Evolutionary conservation across 2,113 vertebrate genomes (phyloP).

Genomic region (Caranx melampygus): DNA sequence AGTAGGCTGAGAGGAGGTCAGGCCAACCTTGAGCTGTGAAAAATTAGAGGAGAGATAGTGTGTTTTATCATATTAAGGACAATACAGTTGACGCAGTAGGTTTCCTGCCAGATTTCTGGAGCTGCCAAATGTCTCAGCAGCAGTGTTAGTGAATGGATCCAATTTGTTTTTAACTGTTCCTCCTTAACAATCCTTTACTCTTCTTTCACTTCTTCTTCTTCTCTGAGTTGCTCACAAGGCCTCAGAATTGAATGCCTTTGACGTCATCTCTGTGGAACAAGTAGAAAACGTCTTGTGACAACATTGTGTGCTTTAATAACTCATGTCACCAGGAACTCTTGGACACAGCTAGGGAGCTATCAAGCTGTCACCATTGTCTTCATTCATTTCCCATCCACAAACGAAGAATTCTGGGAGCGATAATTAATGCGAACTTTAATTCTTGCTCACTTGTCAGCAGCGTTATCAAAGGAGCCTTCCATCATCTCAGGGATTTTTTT

Average conservation of each 20-base stretch:
- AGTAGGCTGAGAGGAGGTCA: constrained; percentile 65
- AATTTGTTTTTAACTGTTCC: not conserved
- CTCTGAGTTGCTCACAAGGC: not conserved
- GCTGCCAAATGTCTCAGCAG: constrained; percentile 17
- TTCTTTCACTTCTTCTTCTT: constrained; percentile 1
- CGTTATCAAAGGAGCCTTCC: not conserved
- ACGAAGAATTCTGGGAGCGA: not conserved
- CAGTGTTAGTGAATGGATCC: constrained; percentile 10
- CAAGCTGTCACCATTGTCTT: not conserved
- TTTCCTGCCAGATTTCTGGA: constrained; percentile 12
- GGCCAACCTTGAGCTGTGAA: constrained; percentile 58
- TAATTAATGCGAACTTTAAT: not conserved
- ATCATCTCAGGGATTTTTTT: not conserved
- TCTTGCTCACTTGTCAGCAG: not conserved
- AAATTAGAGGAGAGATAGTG: not conserved
- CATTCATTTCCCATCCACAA: not conserved
- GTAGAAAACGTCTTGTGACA: not conserved
- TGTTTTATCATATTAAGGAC: constrained; percentile 30
- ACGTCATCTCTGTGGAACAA: not conserved
- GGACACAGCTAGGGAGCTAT: not conserved
- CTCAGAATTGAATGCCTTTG: not conserved
- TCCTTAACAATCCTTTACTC: not conserved
- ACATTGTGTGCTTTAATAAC: not conserved
- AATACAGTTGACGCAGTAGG: not conserved
- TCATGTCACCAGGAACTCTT: not conserved